Evolutionary conservation across 2,888 invertebrate species (phyloP).

Genomic region (Gortyna flavago): DNA sequence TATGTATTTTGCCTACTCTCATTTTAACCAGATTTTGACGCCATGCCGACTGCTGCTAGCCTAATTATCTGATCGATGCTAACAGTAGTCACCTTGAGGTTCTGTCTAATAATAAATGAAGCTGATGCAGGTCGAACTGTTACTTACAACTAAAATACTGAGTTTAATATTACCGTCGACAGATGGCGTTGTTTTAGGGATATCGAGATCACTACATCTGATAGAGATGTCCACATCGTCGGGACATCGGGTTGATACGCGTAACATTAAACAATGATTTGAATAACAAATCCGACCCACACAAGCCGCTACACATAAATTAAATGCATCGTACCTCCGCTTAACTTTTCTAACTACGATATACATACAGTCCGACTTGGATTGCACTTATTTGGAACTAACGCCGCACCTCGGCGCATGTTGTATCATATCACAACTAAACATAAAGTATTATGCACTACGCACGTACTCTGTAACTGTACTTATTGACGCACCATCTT

Average conservation of each 20-base stretch:
- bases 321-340: slow-evolving; percentile 87
- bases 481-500: slow-evolving; percentile 81
- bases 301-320: slow-evolving; percentile 80
- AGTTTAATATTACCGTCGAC: slow-evolving; percentile 54
- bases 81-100: slow-evolving; percentile 65
- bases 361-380: slow-evolving; percentile 84
- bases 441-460: slow-evolving; percentile 81
- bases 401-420: slow-evolving; percentile 74
- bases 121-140: slow-evolving; percentile 64
- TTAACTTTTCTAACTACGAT: slow-evolving; percentile 88
- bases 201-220: slow-evolving; percentile 28
- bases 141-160: slow-evolving; percentile 32
- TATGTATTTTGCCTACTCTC: slow-evolving; percentile 70
- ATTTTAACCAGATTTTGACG: slow-evolving; percentile 75
- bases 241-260: slow-evolving; percentile 3
- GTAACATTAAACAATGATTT: slow-evolving; percentile 62
- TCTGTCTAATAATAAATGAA: slow-evolving; percentile 67
- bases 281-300: slow-evolving; percentile 76
- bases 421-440: slow-evolving; percentile 87
- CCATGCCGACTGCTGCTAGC: slow-evolving; percentile 60
- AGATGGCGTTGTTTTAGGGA: slow-evolving; percentile 54
- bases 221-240: slow-evolving; percentile 6
- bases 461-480: slow-evolving; percentile 76
- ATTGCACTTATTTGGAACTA: slow-evolving; percentile 85
- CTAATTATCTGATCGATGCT: slow-evolving; percentile 48